phyloP scores from a whole-genome alignment of 2,888 invertebrate genomes.

The Himalopsyche tibetana region DNA sequence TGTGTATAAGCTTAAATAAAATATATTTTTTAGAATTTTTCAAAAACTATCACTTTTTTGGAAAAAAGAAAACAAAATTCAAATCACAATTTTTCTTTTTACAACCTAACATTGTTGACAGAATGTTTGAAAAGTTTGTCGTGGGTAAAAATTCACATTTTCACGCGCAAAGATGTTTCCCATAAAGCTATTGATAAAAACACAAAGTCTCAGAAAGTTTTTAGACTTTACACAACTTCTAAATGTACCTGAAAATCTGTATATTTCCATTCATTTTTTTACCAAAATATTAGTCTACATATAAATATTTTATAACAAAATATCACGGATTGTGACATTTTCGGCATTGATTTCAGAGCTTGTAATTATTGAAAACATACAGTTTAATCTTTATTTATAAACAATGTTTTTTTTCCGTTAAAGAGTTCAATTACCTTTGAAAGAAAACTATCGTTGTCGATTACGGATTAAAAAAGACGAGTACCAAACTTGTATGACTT shows the following conservation, averaged over 20 bases:
- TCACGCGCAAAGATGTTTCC: slow-evolving; percentile 59
- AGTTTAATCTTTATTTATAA: no score
- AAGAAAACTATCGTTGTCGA: no score
- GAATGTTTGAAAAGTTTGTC: slow-evolving; percentile 57
- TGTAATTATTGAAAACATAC: no score
- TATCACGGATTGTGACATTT: neutral
- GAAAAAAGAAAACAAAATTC: neutral
- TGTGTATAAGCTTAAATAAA: no score
- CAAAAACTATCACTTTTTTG: no score
- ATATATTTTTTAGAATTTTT: no score
- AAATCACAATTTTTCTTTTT: slow-evolving; percentile 34
- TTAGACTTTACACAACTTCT: neutral
- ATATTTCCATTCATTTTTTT: neutral
- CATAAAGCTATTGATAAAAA: slow-evolving; percentile 48
- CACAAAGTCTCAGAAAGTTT: slow-evolving; percentile 58
- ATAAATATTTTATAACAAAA: neutral
- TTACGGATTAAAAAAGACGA: no score
- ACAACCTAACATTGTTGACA: slow-evolving; percentile 56
- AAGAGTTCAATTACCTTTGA: no score
- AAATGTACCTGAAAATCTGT: neutral
- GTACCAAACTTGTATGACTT: no score
- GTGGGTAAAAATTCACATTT: slow-evolving; percentile 53
- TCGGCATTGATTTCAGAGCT: no score
- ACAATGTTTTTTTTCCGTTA: no score
- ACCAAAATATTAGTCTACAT: neutral